Evolutionary conservation across 2,888 invertebrate species (phyloP), one percentile per base, ranked within the genome.

Genomic region (Trypoxylon attenuatum): DNA sequence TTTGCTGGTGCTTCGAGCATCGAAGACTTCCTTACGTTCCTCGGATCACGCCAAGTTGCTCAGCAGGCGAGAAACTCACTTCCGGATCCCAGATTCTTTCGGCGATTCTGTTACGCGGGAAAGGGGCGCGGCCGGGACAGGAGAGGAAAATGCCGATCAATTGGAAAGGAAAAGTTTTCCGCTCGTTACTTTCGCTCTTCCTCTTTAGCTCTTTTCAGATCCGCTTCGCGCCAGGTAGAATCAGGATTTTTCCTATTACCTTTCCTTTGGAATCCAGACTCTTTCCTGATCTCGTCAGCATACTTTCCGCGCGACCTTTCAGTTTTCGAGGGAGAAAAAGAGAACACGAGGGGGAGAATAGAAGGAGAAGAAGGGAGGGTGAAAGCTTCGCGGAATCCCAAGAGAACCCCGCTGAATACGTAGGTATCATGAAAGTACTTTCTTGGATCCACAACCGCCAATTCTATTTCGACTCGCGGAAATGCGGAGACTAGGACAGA

Each of bases 131-230:
- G 10, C 45, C 8, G 41, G 39, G 23, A 39, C 27, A 43, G 21
- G 19, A 42, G 49, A 25, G 23, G 41, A 27, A 52, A 25, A 25
- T 18, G 19, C 22, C 23, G 43, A 16, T 46, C 67, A 64, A 63
- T 67, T 64, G 50, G 58, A 64, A 58, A 42, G 57, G 49, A 58
- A 57, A 63, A 66, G 45, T 57, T 66, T 66, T 23, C 42, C 54
- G 51, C 56, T 33, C 29, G 46, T 51, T 39, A 38, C 18, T 18
- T n/a, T 23, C 16, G 13, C 39, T 47, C 46, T 16, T 22, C 19
- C 42, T 21, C 21, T 29, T 27, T 27, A 6, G 4, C 16, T 38
- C 25, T 22, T 46, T 19, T 21, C 29, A 39, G 19, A 21, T 19
- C 29, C 41, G 13, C 55, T 55, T 46, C 39, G 46, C 39, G 39